Percentiles rank a stretch among this genome's conserved stretches.
Evolutionary conservation across 2,113 vertebrate species (phyloP).

Genomic region (Phyllopteryx taeniolatus): DNA sequence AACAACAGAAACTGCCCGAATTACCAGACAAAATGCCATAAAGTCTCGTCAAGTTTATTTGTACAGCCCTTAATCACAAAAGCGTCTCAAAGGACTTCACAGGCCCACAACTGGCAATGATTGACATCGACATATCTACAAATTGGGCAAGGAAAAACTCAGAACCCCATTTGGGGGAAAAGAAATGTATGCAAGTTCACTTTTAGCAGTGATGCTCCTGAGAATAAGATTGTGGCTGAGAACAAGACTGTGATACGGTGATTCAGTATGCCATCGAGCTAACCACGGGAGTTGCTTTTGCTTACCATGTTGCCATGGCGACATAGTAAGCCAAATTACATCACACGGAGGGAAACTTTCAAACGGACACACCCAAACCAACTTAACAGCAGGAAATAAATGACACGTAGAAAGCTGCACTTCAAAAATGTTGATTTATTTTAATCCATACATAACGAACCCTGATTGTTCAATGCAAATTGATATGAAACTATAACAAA

Average conservation of each 20-base stretch:
- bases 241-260: neutral
- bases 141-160: too few species aligned
- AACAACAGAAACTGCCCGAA: too few species aligned
- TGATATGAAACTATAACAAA: neutral
- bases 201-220: neutral
- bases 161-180: too few species aligned
- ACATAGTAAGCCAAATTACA: slow-evolving; percentile 14
- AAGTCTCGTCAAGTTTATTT: too few species aligned
- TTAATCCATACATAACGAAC: neutral
- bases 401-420: slow-evolving; percentile 7
- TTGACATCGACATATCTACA: too few species aligned
- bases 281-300: slow-evolving; percentile 4
- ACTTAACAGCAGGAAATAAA: slow-evolving; percentile 47
- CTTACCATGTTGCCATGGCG: slow-evolving; percentile 33
- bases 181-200: too few species aligned
- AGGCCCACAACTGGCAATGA: too few species aligned
- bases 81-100: too few species aligned
- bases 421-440: neutral
- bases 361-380: slow-evolving; percentile 34
- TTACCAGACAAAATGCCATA: too few species aligned
- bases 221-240: neutral
- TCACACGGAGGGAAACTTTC: slow-evolving; percentile 13
- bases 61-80: too few species aligned
- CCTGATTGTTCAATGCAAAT: neutral
- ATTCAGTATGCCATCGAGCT: neutral